These are phyloP conservation scores for Polymixis lichenea DNA, from an alignment of 2,888 invertebrate species.

Conservation along the genomic window DNA sequence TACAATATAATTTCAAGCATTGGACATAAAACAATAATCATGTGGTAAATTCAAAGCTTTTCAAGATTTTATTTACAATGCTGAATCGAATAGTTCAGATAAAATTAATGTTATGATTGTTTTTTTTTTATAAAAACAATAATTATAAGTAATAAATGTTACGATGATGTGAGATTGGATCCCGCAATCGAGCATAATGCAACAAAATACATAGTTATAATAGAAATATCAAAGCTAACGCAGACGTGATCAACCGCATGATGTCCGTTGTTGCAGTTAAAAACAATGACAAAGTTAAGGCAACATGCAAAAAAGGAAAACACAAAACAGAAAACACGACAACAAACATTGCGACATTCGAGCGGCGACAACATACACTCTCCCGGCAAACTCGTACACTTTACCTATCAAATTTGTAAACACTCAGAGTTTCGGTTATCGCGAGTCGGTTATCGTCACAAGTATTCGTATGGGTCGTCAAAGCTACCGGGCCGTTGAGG, in stretches of 20 bases:
- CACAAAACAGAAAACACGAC: slow-evolving; percentile 62
- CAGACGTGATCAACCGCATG: slow-evolving; percentile 35
- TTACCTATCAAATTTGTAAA: slow-evolving; percentile 74
- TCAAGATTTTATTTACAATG: neutral
- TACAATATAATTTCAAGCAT: neutral
- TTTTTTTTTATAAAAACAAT: neutral
- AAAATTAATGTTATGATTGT: neutral
- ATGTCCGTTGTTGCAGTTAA: slow-evolving; percentile 36
- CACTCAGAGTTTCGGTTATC: slow-evolving; percentile 71
- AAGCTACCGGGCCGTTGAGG: slow-evolving; percentile 61
- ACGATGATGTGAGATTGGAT: slow-evolving; percentile 11
- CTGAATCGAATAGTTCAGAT: neutral
- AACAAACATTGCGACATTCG: slow-evolving; percentile 71
- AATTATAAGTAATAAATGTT: neutral
- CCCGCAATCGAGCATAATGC: slow-evolving; percentile 34
- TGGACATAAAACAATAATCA: neutral
- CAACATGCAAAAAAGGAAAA: slow-evolving; percentile 55
- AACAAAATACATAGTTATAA: slow-evolving; percentile 14
- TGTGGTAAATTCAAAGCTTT: neutral
- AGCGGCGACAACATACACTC: slow-evolving; percentile 67
- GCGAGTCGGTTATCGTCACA: slow-evolving; percentile 67
- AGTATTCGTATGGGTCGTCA: slow-evolving; percentile 61
- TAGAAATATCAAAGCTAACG: slow-evolving; percentile 19
- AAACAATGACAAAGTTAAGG: slow-evolving; percentile 48
- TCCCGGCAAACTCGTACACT: slow-evolving; percentile 64